These are phyloP conservation scores for Perizoma flavofasciatum DNA, from an alignment of 2,888 invertebrate genomes.

Conservation along the genomic window DNA sequence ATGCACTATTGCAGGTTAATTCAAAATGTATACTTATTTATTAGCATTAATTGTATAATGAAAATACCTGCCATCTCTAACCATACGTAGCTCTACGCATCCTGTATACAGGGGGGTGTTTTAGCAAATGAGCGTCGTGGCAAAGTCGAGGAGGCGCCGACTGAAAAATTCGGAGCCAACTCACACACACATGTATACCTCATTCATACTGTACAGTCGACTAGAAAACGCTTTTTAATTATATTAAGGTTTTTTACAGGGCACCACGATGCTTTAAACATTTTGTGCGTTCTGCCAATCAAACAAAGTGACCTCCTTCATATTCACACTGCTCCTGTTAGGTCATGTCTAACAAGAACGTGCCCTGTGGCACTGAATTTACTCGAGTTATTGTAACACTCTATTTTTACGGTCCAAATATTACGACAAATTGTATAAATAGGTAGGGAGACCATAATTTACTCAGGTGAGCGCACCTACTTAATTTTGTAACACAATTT, in stretches of 20 bases:
- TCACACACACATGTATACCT: slow-evolving; percentile 38
- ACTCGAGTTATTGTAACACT: no score
- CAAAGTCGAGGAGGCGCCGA: slow-evolving; percentile 58
- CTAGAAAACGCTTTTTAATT: slow-evolving; percentile 3
- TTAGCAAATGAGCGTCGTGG: slow-evolving; percentile 75
- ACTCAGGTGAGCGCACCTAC: no score
- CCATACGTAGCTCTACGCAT: slow-evolving; percentile 42
- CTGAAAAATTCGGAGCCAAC: slow-evolving; percentile 58
- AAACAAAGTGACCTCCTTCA: slow-evolving; percentile 4
- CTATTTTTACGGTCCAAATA: no score
- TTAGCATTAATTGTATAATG: background rate
- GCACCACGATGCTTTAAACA: background rate
- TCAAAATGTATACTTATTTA: background rate
- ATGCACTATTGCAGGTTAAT: no score
- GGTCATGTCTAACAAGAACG: no score
- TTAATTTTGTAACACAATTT: no score
- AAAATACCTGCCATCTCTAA: slow-evolving; percentile 39
- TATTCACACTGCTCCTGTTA: no score
- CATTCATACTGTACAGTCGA: slow-evolving; percentile 22
- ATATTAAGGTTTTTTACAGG: no score
- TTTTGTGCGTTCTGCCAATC: slow-evolving; percentile 13
- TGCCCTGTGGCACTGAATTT: no score
- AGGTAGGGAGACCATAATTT: no score
- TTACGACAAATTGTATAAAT: no score
- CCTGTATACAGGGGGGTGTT: slow-evolving; percentile 61